A percentile compares a stretch with the other conserved stretches of the same genome.
phyloP scores from a whole-genome alignment of 2,888 invertebrate species.

The Nowickia ferox region DNA sequence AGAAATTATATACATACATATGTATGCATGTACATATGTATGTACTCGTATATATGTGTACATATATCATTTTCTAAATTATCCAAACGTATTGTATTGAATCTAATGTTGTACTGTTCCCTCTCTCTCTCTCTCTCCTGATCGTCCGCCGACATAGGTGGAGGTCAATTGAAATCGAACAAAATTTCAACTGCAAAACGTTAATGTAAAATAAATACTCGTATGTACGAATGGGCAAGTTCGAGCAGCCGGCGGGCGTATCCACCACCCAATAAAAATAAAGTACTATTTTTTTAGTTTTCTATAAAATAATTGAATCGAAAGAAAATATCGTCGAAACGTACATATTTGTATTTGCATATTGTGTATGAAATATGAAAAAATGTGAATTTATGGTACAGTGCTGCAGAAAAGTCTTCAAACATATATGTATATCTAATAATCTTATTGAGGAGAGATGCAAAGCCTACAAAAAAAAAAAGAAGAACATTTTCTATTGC shows the following conservation, averaged over 20 bases:
- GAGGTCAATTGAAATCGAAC: slow-evolving; percentile 59
- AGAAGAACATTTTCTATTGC: too few species aligned
- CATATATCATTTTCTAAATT: slow-evolving; percentile 4
- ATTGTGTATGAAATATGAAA: slow-evolving; percentile 5
- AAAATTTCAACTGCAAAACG: slow-evolving; percentile 15
- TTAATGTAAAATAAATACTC: slow-evolving; percentile 34
- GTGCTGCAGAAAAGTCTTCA: not conserved
- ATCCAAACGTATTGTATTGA: slow-evolving; percentile 3
- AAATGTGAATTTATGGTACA: not conserved
- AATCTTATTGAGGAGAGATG: too few species aligned
- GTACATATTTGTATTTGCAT: not conserved
- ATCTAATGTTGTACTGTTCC: not conserved
- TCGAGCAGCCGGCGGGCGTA: slow-evolving; percentile 21
- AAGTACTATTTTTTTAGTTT: slow-evolving; percentile 20
- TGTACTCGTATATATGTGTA: not conserved
- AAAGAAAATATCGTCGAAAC: slow-evolving; percentile 24
- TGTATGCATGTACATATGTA: too few species aligned
- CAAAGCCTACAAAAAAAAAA: too few species aligned
- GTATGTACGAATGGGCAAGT: slow-evolving; percentile 55
- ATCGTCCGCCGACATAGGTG: slow-evolving; percentile 17
- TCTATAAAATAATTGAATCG: slow-evolving; percentile 43
- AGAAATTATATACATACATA: not conserved
- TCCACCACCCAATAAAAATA: slow-evolving; percentile 19
- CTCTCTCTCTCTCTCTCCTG: not conserved
- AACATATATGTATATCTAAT: too few species aligned